These are phyloP conservation scores for Malacoraja senta DNA, from an alignment of 2,797 vertebrate genomes.

Conservation along the genomic window DNA sequence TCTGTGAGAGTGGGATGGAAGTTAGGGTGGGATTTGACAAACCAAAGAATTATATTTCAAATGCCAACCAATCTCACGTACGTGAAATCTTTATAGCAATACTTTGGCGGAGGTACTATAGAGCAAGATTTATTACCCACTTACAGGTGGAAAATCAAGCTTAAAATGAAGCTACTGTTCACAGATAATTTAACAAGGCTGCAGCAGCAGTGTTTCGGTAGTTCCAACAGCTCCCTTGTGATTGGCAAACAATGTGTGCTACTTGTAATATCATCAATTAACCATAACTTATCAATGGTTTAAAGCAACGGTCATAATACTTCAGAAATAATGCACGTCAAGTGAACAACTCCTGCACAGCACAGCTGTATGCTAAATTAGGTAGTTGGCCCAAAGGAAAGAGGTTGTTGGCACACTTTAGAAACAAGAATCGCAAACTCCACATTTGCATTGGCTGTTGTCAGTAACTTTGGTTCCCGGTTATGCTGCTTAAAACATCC, in stretches of 20 bases:
- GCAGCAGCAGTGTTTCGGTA: neutral
- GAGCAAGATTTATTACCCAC: neutral
- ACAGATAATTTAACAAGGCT: neutral
- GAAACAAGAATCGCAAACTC: constrained; percentile 7
- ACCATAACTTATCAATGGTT: neutral
- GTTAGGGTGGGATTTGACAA: neutral
- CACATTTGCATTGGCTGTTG: neutral
- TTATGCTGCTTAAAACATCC: neutral
- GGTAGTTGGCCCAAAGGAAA: neutral
- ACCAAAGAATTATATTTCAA: neutral
- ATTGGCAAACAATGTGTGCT: neutral
- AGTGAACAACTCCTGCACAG: neutral
- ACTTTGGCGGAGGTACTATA: neutral
- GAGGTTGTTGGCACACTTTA: constrained; percentile 20
- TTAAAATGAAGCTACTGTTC: constrained; percentile 14
- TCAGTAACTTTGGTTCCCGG: neutral
- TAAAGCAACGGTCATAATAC: constrained; percentile 22
- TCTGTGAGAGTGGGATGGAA: neutral
- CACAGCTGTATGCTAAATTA: constrained; percentile 13
- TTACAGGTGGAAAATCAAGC: neutral
- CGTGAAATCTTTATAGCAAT: neutral
- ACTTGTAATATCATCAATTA: constrained; percentile 26
- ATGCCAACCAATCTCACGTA: neutral
- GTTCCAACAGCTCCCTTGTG: neutral
- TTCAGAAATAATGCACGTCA: constrained; percentile 10